Evolutionary conservation across 1,140 invertebrate genomes (phyloP), one percentile per base, ranked within the genome.

Genomic region (Drosophila novamexicana): DNA sequence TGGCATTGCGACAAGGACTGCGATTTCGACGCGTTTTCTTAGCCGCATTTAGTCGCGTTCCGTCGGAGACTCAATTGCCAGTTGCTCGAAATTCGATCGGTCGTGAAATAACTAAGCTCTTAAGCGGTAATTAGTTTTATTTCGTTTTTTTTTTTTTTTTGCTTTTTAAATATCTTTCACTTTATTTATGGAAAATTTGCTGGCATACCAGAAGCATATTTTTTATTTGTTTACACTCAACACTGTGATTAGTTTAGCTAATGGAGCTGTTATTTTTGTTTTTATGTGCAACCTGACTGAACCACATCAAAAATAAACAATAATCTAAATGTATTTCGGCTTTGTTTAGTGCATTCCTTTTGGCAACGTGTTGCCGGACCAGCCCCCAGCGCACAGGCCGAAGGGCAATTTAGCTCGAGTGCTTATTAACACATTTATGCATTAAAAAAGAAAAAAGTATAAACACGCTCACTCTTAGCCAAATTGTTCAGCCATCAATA

Each of bases 241-340:
- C 59, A 9, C 40, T 37, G 57, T 65, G 69, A 77, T 84, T 81
- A 85, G 75, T 77, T 80, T 66, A 77, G 66, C 61, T 76, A 84
- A 80, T 84, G 73, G 67, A 61, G 75, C 67, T 72, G 52, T 53
- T 77, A 56, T 53, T 37, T 53, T 50, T 40, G 52, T 79, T 82
- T 83, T 86, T 49, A 76, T 79, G 77, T 88, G 83, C 79, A 86
- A 88, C 82, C 83, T 83, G 79, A 88, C 75, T 67, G 67, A 88
- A 63, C 84, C 73, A 77, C 66, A 83, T 89, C 57, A 68, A 83
- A 88, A 88, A 80, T 86, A 86, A 86, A 86, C 83, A 86, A 81
- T 64, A 73, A 74, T 72, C 29, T 8, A 10, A 52, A 61, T 22
- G 37, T 22, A 16, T 52, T 62, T 37, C 1, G 6, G 32, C 32